phyloP scores from a whole-genome alignment of 2,888 invertebrate species.

The Drosophila multiciliata region DNA sequence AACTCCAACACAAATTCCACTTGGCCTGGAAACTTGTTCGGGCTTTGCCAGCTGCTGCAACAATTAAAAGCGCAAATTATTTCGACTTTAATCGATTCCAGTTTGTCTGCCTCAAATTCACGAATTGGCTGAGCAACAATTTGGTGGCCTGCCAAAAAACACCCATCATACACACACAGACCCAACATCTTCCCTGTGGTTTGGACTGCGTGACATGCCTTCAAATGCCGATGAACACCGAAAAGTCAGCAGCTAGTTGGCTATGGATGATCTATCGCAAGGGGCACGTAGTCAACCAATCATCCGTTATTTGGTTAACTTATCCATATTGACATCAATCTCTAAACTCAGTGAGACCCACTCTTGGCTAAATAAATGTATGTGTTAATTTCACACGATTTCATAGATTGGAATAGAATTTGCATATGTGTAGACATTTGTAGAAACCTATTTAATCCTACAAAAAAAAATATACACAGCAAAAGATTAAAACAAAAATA shows the following conservation, averaged over 20 bases:
- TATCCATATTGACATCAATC: constrained; percentile 11
- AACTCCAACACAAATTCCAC: background rate
- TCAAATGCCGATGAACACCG: constrained; percentile 19
- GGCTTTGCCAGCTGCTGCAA: constrained; percentile 47
- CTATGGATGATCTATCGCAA: constrained; percentile 26
- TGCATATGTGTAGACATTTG: background rate
- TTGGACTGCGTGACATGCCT: constrained; percentile 57
- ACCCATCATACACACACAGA: constrained; percentile 2
- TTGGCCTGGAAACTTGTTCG: constrained; percentile 25
- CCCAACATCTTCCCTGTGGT: constrained; percentile 32
- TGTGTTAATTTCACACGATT: background rate
- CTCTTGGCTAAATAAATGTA: background rate
- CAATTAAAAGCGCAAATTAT: constrained; percentile 70
- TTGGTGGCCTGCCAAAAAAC: constrained; percentile 31
- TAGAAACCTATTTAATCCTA: background rate
- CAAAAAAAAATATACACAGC: background rate
- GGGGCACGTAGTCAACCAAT: constrained; percentile 19
- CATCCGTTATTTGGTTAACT: constrained; percentile 24
- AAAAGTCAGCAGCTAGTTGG: constrained; percentile 25
- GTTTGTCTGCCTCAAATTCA: constrained; percentile 36
- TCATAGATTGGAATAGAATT: background rate
- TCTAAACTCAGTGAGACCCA: background rate
- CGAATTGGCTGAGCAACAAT: constrained; percentile 48
- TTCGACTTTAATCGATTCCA: constrained; percentile 70
- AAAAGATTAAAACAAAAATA: background rate